Evolutionary conservation across 35 echinoderm and acorn worm genomes (phyloP), one percentile per base, ranked within the genome.

Genomic region (Heliocidaris tuberculata): DNA sequence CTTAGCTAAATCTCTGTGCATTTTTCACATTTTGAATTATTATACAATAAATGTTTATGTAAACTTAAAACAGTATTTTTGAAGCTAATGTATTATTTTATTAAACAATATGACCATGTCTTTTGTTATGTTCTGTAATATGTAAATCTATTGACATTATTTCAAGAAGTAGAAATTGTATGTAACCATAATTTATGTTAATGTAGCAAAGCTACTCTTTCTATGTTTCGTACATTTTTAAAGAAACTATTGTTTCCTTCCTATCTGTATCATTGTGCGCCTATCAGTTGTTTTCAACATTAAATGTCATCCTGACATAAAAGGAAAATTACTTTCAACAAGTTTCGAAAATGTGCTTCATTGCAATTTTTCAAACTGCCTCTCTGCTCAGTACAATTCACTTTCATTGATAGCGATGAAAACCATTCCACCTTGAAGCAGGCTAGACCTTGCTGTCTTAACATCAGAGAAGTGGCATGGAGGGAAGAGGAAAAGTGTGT

Each of bases 221-320:
- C 12, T 86, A 48, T 89, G 31, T 89, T 89, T 89, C 87, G 12
- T 89, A 48, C 47, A 89, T 89, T 86, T 86, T 86, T 32, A 86
- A 86, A 86, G 8, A 89, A 48, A 32, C 31, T 89, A 89, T 89
- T 48, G 9, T 48, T 89, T 89, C 32, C 87, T 89, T 89, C 47
- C 31, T 89, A 47, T 89, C 12, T 89, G 87, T 89, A 48, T 89
- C 87, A 32, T 48, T 89, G 87, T 89, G 31, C 87, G 31, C 31
- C 47, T 89, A 78, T 78, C 27, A 19, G 65, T 89, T 89, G 87
- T 89, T 89, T 48, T 47, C 87, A 89, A 89, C 32, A 89, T 89
- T 89, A 89, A 89, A 89, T 89, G 87, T 89, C 87, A 89, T 89
- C 47, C 87, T 89, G 87, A 89, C 87, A 89, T 30, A 89, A 89